These are phyloP conservation scores for Leucoraja ocellata DNA, from an alignment of 2,797 vertebrate genomes.

Conservation along the genomic window DNA sequence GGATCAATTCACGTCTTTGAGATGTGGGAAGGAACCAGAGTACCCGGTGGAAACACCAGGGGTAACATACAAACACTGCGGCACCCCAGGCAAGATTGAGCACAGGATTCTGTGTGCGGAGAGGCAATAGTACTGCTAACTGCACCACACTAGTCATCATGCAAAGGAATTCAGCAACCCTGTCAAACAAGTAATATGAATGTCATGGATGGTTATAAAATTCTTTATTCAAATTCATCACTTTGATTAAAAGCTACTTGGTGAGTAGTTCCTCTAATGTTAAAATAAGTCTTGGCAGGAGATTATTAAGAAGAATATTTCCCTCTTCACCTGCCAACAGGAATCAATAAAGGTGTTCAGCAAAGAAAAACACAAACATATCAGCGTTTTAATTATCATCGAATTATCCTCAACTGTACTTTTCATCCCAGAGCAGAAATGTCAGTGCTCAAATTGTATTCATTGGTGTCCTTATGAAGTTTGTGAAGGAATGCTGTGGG, in stretches of 20 bases:
- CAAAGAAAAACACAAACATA: not conserved
- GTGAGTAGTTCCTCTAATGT: not conserved
- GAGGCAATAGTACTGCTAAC: no score
- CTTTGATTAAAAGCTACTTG: not conserved
- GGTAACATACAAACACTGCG: no score
- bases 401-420: no score
- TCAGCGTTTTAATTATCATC: not conserved
- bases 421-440: not conserved
- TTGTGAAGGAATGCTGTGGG: not conserved
- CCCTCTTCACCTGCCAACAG: not conserved
- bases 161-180: not conserved
- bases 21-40: no score
- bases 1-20: no score
- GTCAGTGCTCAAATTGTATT: not conserved
- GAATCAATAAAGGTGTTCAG: not conserved
- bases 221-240: not conserved
- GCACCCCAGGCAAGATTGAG: no score
- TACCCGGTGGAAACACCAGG: no score
- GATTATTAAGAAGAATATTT: slow-evolving; percentile 21
- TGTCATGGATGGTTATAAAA: not conserved
- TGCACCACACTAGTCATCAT: no score
- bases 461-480: not conserved
- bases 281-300: slow-evolving; percentile 8
- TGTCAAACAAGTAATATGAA: slow-evolving; percentile 5
- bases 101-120: no score